Evolutionary conservation across 2,797 vertebrate species (phyloP), one percentile per base, ranked within the genome.

Genomic region (Gambelia wislizenii): DNA sequence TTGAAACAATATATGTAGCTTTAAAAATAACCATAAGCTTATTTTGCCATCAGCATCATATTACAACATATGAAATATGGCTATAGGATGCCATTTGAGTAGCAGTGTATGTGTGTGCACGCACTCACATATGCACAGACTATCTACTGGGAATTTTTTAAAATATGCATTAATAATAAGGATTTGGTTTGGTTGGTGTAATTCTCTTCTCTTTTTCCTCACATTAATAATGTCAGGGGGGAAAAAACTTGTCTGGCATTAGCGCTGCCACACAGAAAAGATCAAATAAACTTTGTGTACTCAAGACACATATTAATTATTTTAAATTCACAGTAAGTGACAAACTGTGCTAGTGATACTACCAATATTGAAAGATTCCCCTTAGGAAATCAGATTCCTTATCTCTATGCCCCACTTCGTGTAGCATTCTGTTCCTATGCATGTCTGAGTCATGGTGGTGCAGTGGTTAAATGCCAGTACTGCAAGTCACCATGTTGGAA

Each of bases 291-390:
- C 87, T 90, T 44, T 89, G 72, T 47, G 64, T 82, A 86, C 22
- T 85, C 59, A 82, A 92, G 92, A 87, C 77, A 86, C 14, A 87
- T 81, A 89, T 89, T 88, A 88, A 94, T 95, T 94, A 91, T 93
- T 95, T 93, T 89, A 94, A 92, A 90, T 92, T 94, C 93, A 87
- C 47, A 90, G 22, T 83, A 90, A 93, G 74, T 94, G 86, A 86
- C 84, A 93, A 95, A 91, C n/a, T 52, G 44, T 83, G 61, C 91
- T 91, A 85, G 64, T 90, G 59, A 88, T 86, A 85, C 80, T 72
- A 44, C 39, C 91, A 93, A 91, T 78, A 75, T 64, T 91, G 74
- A 92, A 86, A 20, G 39, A 87, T 74, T 84, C 80, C 70, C 52
- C 49, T 80, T 84, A 90, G 83, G 59, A 89, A 91, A 94, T 93